Conservation (phyloP, 2,113 vertebrate species). For the Dermatemys mawii region DNA sequence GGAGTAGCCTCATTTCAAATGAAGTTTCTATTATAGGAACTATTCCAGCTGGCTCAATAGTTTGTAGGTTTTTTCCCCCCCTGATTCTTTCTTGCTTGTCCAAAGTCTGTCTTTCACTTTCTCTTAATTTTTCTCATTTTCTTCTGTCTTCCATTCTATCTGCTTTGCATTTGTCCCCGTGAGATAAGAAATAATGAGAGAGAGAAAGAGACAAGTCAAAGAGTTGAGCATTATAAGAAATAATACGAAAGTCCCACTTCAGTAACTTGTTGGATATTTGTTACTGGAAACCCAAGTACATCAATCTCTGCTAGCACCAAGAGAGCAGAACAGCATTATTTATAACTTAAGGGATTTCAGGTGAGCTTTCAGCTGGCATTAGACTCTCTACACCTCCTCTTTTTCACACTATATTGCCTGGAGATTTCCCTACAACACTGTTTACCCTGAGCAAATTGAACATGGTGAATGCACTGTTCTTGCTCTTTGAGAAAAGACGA, state of each 20-base stretch:
- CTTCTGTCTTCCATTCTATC: neutral
- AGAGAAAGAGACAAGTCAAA: constrained; percentile 8
- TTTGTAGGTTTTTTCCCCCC: neutral
- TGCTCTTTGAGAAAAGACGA: neutral
- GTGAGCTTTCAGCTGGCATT: constrained; percentile 24
- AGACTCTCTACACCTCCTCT: neutral
- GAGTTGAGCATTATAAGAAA: constrained; percentile 1
- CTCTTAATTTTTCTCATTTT: neutral
- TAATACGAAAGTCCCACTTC: neutral
- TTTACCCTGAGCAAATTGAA: neutral
- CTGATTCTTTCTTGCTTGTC: neutral
- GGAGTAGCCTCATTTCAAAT: neutral
- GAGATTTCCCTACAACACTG: neutral
- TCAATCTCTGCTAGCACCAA: constrained; percentile 40
- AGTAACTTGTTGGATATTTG: neutral
- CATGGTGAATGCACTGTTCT: neutral
- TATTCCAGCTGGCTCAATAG: neutral
- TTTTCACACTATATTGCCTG: neutral
- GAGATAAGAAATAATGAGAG: neutral
- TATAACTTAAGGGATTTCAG: constrained; percentile 30
- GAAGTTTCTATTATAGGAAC: neutral
- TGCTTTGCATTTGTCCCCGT: constrained; percentile 15
- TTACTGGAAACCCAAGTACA: neutral
- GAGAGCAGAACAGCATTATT: constrained; percentile 20
- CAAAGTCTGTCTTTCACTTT: neutral